These are phyloP conservation scores for Graphium colonna DNA, from an alignment of 2,888 invertebrate species.

Conservation along the genomic window DNA sequence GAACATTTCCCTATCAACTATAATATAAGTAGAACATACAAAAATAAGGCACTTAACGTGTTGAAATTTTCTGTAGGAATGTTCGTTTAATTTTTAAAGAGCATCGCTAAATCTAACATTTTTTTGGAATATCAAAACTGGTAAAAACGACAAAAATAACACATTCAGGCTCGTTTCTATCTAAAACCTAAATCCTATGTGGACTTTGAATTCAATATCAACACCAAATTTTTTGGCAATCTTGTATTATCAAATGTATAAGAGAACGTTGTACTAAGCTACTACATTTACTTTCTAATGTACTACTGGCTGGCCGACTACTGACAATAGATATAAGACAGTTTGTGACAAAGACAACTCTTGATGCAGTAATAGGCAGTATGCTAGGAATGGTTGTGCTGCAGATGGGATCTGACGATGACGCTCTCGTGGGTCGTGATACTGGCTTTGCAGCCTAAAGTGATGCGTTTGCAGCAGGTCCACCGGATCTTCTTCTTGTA, in stretches of 20 bases:
- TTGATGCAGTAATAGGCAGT: neutral
- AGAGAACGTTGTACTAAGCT: no score
- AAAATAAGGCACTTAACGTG: conserved; percentile 9
- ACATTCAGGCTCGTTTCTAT: no score
- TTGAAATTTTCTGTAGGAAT: neutral
- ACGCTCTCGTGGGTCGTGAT: conserved; percentile 50
- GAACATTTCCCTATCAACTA: neutral
- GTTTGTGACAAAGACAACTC: no score
- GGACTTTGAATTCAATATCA: no score
- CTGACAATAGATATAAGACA: conserved; percentile 4
- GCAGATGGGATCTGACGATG: conserved; percentile 55
- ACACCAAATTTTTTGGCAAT: no score
- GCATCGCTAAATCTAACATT: neutral
- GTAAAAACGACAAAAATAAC: no score
- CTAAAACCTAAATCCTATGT: no score
- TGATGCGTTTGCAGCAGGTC: conserved; percentile 63
- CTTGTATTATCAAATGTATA: no score
- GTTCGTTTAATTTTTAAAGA: neutral
- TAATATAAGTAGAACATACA: neutral
- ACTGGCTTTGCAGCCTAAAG: conserved; percentile 57
- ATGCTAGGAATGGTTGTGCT: conserved; percentile 52
- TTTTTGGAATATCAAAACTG: neutral
- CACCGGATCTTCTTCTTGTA: conserved; percentile 64
- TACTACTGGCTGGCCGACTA: neutral
- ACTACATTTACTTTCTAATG: neutral